Percentiles rank a stretch among this genome's conserved stretches.
Conservation (phyloP, 2,888 invertebrate genomes). For the Sisyra terminalis region DNA sequence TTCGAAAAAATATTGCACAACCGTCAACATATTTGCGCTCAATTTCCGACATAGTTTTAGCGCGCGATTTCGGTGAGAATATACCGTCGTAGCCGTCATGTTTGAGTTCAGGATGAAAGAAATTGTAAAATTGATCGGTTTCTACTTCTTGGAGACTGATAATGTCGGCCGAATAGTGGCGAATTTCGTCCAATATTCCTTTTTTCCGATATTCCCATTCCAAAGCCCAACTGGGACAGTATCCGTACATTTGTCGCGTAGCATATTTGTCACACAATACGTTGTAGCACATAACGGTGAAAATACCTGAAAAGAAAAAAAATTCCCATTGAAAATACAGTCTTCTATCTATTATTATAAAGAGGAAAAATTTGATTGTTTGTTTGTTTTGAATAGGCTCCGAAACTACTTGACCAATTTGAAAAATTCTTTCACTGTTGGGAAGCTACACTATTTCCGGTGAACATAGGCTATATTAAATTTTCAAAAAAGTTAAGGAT, state of each 20-base stretch:
- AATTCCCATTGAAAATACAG: too few species aligned
- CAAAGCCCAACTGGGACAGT: constrained; percentile 97
- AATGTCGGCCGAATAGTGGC: constrained; percentile 92
- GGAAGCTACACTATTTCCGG: too few species aligned
- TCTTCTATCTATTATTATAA: too few species aligned
- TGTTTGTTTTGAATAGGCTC: too few species aligned
- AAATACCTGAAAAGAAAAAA: constrained; percentile 78
- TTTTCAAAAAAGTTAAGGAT: too few species aligned
- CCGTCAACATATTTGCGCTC: constrained; percentile 98
- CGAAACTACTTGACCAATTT: too few species aligned
- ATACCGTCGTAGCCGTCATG: constrained; percentile 87
- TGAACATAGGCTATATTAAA: too few species aligned
- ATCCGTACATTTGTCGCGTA: constrained; percentile 96
- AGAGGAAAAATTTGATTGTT: too few species aligned
- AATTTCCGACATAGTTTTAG: constrained; percentile 94
- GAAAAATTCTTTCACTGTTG: too few species aligned
- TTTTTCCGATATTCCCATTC: constrained; percentile 98
- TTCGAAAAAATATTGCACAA: constrained; percentile 95
- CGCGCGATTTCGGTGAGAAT: constrained; percentile 94
- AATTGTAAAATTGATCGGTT: constrained; percentile 95
- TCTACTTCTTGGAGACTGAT: constrained; percentile 96
- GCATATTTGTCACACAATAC: constrained; percentile 98
- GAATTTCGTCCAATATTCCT: constrained; percentile 90
- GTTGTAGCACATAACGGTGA: constrained; percentile 99
- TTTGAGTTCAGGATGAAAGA: constrained; percentile 88